A percentile compares a stretch with the other conserved stretches of the same genome.
Conservation (phyloP, 2,113 vertebrate genomes). For the Hucho hucho region DNA sequence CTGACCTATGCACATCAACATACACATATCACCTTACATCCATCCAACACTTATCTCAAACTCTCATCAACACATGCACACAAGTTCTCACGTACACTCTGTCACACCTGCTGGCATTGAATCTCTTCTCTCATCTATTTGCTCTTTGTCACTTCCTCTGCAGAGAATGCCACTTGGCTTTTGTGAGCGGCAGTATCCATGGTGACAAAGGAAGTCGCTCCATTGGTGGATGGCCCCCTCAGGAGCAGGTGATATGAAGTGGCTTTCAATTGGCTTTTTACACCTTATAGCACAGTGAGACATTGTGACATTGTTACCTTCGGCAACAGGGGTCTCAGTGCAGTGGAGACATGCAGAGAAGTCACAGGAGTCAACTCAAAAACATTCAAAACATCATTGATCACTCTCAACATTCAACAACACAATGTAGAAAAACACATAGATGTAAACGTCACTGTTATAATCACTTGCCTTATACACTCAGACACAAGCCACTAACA, state of each 20-base stretch:
- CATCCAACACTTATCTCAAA: background rate
- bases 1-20: conserved; percentile 5
- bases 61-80: conserved; percentile 15
- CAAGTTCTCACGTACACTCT: background rate
- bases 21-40: background rate
- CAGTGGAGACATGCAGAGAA: background rate
- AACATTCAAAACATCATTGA: background rate
- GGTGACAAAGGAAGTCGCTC: conserved; percentile 35
- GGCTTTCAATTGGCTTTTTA: background rate
- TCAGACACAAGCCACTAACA: too few species aligned
- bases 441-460: too few species aligned
- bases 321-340: background rate
- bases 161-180: conserved; percentile 6
- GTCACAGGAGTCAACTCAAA: background rate
- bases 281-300: background rate
- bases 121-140: conserved; percentile 1
- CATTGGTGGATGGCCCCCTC: conserved; percentile 9
- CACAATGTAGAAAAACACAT: too few species aligned
- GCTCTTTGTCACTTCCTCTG: background rate
- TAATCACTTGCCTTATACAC: too few species aligned
- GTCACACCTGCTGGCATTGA: conserved; percentile 17
- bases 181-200: conserved; percentile 51
- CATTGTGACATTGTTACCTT: background rate
- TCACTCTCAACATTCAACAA: too few species aligned
- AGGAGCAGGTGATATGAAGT: conserved; percentile 19